Base-by-base conservation (phyloP, 2,888 invertebrate genomes). In the Penaeus monodon region DNA sequence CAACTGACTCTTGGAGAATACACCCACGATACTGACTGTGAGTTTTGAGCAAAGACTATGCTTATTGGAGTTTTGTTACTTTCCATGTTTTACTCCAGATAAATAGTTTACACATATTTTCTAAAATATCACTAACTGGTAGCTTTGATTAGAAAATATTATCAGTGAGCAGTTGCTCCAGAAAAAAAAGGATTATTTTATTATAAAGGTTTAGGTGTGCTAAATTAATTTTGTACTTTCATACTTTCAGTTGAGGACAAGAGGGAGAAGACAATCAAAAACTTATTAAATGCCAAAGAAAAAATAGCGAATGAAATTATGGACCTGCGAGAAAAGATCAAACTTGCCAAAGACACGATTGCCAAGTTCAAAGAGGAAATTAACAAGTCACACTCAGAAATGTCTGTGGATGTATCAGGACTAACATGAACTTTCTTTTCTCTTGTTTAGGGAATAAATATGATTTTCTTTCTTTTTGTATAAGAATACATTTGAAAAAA, bases 11-110 rank as follows among this genome's bases (percentile, higher is more conserved):
- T 95, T 86, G 96, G 95, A 0, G 92, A 94, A 49, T 96, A 96
- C 95, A 95, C 94, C 81, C 98, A 98, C 93, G 96, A 97, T 91
- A 97, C 96, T 70, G 96, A 98, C 92, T 98, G 97, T 97, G 94
- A 94, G 95, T 93, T 90, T 38, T 85, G 88, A 73, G 64, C 14
- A 81, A 81, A n/a, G 17, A 49, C 6, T 49, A 49, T 49, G 49
- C 49, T 49, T 12, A 49, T 49, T 49, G 49, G 12, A 49, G 4
- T 49, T 12, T 12, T 49, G 12, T 33, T 33, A 33, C 33, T 33
- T 33, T 33, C 33, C 33, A 33, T 33, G 33, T 33, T 33, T 33
- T 33, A 33, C 2, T 33, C 33, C 33, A 33, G 33, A 33, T 33
- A 33, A 33, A 8, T 49, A 12, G 49, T 49, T 49, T 49, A 12